Conservation (phyloP, 2,888 invertebrate species). For the Dugesia japonica region DNA sequence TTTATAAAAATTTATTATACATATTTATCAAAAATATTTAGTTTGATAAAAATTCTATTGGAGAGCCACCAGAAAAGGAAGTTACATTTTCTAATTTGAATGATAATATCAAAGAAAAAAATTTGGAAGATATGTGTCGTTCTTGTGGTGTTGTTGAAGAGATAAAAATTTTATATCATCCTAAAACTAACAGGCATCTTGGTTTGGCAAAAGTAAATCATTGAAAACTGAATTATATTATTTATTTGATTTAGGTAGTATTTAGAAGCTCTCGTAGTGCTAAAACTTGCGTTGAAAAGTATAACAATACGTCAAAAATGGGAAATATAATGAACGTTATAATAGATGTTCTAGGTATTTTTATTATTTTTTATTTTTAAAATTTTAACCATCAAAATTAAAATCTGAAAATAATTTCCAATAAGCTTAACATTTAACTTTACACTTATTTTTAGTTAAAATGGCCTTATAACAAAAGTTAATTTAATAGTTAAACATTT, state of each 20-base stretch:
- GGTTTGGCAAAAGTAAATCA: slow-evolving; percentile 61
- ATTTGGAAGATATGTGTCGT: slow-evolving; percentile 57
- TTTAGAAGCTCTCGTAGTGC: slow-evolving; percentile 71
- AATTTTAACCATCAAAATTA: no score
- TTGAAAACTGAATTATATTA: no score
- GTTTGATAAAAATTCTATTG: slow-evolving; percentile 82
- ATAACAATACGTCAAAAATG: slow-evolving; percentile 86
- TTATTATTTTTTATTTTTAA: background rate
- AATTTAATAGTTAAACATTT: no score
- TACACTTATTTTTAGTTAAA: no score
- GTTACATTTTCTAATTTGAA: slow-evolving; percentile 85
- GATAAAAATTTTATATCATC: slow-evolving; percentile 76
- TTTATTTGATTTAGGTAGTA: slow-evolving; percentile 62
- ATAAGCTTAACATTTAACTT: no score
- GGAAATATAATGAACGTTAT: slow-evolving; percentile 77
- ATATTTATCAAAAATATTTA: slow-evolving; percentile 48
- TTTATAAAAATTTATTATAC: background rate
- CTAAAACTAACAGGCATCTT: slow-evolving; percentile 75
- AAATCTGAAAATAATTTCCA: no score
- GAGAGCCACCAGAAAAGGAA: slow-evolving; percentile 73
- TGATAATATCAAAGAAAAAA: slow-evolving; percentile 85
- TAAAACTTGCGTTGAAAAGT: slow-evolving; percentile 69
- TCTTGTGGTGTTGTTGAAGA: slow-evolving; percentile 76
- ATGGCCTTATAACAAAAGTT: no score
- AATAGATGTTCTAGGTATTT: slow-evolving; percentile 57